Percentiles rank a stretch among this genome's conserved stretches.
These are phyloP conservation scores for Taeniopygia guttata DNA, from an alignment of 2,797 vertebrate genomes.

Conservation along the genomic window DNA sequence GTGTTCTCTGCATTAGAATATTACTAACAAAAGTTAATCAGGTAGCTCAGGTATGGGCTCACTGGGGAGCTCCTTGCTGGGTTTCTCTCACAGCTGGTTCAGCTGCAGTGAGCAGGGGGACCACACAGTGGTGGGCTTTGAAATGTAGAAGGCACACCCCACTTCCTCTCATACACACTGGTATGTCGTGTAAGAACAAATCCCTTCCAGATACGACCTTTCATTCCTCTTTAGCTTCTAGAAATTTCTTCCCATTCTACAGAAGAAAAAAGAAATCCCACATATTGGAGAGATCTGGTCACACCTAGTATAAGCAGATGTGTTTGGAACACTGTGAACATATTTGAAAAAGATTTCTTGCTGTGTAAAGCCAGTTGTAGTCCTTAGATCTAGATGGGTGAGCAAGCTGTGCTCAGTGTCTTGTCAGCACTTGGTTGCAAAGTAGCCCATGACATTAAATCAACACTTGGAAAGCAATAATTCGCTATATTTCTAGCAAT, in stretches of 20 bases:
- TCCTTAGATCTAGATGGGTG: background rate
- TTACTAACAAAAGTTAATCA: background rate
- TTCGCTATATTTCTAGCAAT: background rate
- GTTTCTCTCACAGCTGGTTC: background rate
- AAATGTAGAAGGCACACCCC: background rate
- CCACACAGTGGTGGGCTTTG: rapidly evolving
- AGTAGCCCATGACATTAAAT: background rate
- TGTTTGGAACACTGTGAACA: background rate
- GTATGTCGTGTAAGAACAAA: background rate
- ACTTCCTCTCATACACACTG: background rate
- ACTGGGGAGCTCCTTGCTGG: background rate
- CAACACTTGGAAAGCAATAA: background rate
- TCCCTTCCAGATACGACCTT: background rate
- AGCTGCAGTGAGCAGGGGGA: background rate
- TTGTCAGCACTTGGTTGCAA: background rate
- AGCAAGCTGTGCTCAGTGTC: background rate
- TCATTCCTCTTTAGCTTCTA: background rate
- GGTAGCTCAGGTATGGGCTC: background rate
- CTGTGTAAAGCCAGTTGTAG: background rate
- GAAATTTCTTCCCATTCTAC: background rate
- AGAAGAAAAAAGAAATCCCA: background rate
- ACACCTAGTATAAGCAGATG: background rate
- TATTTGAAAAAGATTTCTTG: background rate
- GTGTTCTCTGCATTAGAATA: background rate
- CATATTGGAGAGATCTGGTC: background rate